A percentile compares a stretch with the other conserved stretches of the same genome.
Conservation (phyloP, 2,797 vertebrate species). For the Loriculus beryllinus region DNA sequence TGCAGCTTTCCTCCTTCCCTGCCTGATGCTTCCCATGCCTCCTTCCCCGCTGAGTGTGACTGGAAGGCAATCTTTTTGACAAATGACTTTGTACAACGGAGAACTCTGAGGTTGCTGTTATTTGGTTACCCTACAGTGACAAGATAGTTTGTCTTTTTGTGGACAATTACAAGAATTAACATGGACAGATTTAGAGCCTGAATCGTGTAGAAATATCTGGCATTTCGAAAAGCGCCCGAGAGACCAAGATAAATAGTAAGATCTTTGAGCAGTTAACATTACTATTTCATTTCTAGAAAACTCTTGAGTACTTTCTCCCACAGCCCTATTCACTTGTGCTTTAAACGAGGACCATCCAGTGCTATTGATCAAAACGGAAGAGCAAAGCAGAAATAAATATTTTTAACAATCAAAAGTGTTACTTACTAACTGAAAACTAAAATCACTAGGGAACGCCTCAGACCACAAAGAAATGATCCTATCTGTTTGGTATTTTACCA, state of each 20-base stretch:
- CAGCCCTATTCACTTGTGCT: neutral
- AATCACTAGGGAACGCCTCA: neutral
- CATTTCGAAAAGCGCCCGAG: neutral
- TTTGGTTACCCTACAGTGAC: conserved; percentile 22
- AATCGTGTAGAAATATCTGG: neutral
- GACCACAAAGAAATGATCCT: neutral
- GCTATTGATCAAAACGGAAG: neutral
- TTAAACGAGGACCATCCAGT: neutral
- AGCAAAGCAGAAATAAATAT: neutral
- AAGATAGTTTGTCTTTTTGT: neutral
- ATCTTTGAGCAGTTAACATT: neutral
- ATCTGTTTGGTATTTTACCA: neutral
- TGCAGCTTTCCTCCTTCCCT: neutral
- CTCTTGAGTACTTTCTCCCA: neutral
- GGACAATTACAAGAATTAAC: conserved; percentile 23
- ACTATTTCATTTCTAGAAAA: neutral
- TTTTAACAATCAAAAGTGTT: neutral
- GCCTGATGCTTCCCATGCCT: accelerated
- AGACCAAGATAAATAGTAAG: conserved; percentile 6
- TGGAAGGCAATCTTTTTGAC: conserved; percentile 16
- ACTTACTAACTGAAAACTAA: neutral
- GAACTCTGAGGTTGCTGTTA: neutral
- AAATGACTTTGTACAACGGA: neutral
- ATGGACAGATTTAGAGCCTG: conserved; percentile 27
- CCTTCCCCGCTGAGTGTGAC: accelerated